Evolutionary conservation across 2,888 invertebrate species (phyloP).

Genomic region (Callyntrura sp.): DNA sequence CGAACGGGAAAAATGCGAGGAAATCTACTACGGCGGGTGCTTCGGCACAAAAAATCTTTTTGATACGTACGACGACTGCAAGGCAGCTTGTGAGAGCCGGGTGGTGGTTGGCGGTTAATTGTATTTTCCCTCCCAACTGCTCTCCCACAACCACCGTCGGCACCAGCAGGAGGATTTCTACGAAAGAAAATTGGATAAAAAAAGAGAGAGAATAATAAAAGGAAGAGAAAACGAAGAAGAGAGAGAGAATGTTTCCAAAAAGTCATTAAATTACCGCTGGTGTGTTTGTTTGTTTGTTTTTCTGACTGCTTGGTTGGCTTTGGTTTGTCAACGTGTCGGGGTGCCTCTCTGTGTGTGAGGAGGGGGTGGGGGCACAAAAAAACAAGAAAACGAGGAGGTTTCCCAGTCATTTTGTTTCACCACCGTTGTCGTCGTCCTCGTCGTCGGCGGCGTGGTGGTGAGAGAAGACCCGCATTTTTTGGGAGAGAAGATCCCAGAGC

Average conservation of each 20-base stretch:
- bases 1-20: not conserved
- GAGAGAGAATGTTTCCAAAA: not conserved
- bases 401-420: too few species aligned
- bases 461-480: too few species aligned
- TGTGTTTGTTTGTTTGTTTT: too few species aligned
- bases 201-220: not conserved
- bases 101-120: not conserved
- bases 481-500: too few species aligned
- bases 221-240: not conserved
- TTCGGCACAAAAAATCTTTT: conserved; percentile 41
- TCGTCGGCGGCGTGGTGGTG: too few species aligned
- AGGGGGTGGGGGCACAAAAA: too few species aligned
- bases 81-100: not conserved
- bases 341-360: too few species aligned
- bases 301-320: too few species aligned
- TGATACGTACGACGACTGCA: conserved; percentile 15
- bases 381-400: too few species aligned
- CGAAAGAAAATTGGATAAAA: not conserved
- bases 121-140: not conserved
- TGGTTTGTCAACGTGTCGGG: too few species aligned
- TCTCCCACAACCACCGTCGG: not conserved
- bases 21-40: conserved; percentile 36
- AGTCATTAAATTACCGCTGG: not conserved
- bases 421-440: too few species aligned
- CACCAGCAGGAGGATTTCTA: not conserved